phyloP scores from a whole-genome alignment of 2,113 vertebrate genomes.

The Myodes glareolus region DNA sequence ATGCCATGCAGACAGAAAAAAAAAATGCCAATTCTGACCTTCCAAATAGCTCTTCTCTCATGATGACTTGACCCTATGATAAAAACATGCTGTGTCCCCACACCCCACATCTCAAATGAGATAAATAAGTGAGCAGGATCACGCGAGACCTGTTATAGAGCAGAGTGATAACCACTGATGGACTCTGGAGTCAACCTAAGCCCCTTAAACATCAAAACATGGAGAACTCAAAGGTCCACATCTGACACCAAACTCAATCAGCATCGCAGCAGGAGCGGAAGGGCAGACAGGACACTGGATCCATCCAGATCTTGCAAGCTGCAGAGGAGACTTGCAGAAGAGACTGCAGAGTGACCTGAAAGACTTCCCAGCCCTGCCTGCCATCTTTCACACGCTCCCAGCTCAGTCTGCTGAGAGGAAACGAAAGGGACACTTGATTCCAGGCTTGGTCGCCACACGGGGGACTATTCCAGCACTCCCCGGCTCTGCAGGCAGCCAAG shows the following conservation, averaged over 20 bases:
- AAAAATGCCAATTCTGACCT: slow-evolving; percentile 4
- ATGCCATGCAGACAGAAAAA: too few relatives aligned
- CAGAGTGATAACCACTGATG: neutral
- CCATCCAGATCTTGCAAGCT: too few relatives aligned
- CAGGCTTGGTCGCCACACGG: neutral
- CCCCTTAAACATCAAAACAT: neutral
- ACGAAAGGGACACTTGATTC: neutral
- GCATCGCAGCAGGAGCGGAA: neutral
- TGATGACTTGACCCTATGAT: neutral
- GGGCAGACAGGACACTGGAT: neutral
- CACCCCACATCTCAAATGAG: neutral
- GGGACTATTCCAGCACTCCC: neutral
- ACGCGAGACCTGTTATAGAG: neutral
- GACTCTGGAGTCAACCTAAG: neutral
- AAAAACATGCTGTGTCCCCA: neutral
- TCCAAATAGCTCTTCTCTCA: neutral
- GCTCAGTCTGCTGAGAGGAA: neutral
- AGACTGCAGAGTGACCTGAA: neutral
- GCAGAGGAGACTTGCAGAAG: neutral
- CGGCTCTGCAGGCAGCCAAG: neutral
- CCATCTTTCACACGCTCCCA: neutral
- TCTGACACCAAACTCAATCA: neutral
- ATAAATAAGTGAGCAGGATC: neutral
- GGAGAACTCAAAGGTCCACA: slow-evolving; percentile 1
- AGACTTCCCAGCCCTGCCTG: neutral